Conservation (phyloP, 53 echinoderm and acorn worm species). For the Echinarachnius parma region DNA sequence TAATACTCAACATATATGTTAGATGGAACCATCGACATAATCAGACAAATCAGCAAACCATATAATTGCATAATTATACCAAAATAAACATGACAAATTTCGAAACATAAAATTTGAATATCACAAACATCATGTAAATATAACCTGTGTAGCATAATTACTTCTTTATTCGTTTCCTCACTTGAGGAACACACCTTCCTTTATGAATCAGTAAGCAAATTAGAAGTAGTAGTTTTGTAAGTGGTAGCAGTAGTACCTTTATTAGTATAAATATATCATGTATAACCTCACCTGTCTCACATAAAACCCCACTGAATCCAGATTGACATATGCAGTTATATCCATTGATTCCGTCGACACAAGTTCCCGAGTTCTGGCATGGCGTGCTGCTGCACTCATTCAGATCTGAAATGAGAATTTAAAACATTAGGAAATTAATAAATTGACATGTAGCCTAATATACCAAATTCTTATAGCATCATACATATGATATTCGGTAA, state of each 20-base stretch:
- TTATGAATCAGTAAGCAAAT: no score
- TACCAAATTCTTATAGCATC: background rate
- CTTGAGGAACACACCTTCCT: no score
- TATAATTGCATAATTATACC: no score
- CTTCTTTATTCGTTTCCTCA: no score
- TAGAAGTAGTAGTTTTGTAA: no score
- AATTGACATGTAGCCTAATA: background rate
- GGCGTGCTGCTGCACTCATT: background rate
- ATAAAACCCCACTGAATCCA: background rate
- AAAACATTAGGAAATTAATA: background rate
- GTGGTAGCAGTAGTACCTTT: background rate
- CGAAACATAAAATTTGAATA: no score
- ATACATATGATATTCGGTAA: background rate
- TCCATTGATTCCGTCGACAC: background rate
- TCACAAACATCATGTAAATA: background rate
- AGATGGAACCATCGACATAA: no score
- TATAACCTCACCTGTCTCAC: slow-evolving; percentile 2
- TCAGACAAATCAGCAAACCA: no score
- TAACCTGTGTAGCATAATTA: no score
- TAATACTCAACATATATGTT: no score
- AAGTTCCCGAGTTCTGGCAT: background rate
- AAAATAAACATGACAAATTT: no score
- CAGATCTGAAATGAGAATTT: no score
- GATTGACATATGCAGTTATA: background rate
- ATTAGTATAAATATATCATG: background rate